phyloP scores from a whole-genome alignment of 2,888 invertebrate genomes.

The Cynaeus angustus region DNA sequence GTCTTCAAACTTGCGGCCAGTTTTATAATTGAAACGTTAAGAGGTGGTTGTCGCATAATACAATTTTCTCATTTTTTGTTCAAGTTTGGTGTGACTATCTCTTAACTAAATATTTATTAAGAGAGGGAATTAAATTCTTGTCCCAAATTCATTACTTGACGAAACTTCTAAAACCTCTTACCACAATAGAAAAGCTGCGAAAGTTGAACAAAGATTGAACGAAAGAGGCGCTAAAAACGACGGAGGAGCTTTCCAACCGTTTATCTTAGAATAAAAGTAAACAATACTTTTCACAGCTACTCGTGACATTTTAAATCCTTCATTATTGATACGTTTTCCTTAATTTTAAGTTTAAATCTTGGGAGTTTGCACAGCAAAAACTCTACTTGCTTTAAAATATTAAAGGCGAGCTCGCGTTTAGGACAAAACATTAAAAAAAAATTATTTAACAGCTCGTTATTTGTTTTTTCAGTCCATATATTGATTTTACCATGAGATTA shows the following conservation, averaged over 20 bases:
- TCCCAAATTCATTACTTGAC: conserved; percentile 12
- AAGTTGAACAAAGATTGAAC: conserved; percentile 28
- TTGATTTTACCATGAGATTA: too few species aligned
- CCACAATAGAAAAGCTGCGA: conserved; percentile 19
- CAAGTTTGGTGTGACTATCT: not conserved
- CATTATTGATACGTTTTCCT: conserved; percentile 17
- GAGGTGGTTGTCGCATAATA: not conserved
- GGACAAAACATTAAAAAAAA: too few species aligned
- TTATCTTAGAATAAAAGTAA: conserved; percentile 34
- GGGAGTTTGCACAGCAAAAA: too few species aligned
- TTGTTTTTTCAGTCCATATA: too few species aligned
- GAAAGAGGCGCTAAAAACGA: conserved; percentile 16
- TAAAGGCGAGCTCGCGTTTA: too few species aligned
- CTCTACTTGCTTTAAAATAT: too few species aligned
- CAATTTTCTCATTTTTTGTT: not conserved
- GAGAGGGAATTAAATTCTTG: not conserved
- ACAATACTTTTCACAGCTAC: conserved; percentile 27
- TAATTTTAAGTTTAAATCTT: too few species aligned
- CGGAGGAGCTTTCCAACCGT: conserved; percentile 11
- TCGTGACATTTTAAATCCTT: conserved; percentile 29
- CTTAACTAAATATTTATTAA: not conserved
- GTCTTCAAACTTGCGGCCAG: conserved; percentile 16
- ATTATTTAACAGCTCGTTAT: too few species aligned
- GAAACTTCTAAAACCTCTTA: conserved; percentile 5
- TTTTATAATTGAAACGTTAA: conserved; percentile 39